Base-by-base conservation (phyloP, 2,797 vertebrate genomes). In the Adrianichthys oophorus region DNA sequence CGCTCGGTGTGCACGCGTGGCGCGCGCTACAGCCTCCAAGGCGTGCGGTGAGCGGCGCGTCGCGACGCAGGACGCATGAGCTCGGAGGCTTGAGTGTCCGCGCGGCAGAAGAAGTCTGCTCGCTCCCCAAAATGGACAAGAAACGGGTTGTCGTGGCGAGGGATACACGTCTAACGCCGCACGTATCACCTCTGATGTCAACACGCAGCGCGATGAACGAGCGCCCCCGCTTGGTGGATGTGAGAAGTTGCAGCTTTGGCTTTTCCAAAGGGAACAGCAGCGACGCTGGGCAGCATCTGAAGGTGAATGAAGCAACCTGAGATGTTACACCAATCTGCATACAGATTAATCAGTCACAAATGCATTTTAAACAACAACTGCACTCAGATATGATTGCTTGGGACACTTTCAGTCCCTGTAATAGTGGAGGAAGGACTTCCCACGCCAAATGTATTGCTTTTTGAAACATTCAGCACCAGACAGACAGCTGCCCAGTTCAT, bases 131-230 rank as follows among this genome's bases (percentile, higher is more conserved):
- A 87, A 93, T 93, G 92, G 91, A 93, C 85, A 84, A 76, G 87
- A 84, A 87, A 91, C 86, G 82, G 84, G 77, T 82, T 91, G 89
- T 93, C 92, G 90, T 92, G 91, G 86, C 85, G 79, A 90, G 85
- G 65, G 75, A 87, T 77, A 85, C 88, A 90, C 88, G 88, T 74
- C 80, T 61, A 84, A 84, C 90, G 91, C 74, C 61, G 82, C 82
- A 90, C 89, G 92, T 84, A 69, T 71, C 63, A 54, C 69, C 79
- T 85, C 78, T 93, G 92, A 93, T 90, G 91, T 93, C 92, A 93
- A 87, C 90, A 87, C 91, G 92, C 84, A 85, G 62, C 26, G 68
- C 21, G 4, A 45, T 4, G 41, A 13, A 74, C 46, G 24, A 0
- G 85, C 87, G 87, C 85, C 91, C 7, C 81, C 56, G 13, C 19